These are phyloP conservation scores for Nilaparvata lugens DNA, from an alignment of 1,140 invertebrate species.

Conservation along the genomic window DNA sequence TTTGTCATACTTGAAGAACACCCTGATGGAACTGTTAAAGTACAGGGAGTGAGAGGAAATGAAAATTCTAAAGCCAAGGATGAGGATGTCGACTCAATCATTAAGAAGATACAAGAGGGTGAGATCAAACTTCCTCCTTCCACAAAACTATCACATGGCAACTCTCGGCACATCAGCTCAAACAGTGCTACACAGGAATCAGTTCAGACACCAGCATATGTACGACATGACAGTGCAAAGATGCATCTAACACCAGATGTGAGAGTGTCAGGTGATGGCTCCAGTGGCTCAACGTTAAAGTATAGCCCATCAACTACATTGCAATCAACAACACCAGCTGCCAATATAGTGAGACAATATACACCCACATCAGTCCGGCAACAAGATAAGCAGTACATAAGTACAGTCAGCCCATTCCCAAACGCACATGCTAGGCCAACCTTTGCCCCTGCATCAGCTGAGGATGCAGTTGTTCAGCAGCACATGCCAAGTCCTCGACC, in stretches of 20 bases:
- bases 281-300: not conserved
- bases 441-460: conserved; percentile 29
- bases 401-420: conserved; percentile 18
- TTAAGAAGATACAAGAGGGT: conserved; percentile 69
- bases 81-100: conserved; percentile 64
- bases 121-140: conserved; percentile 67
- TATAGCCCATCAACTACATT: conserved; percentile 29
- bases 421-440: conserved; percentile 32
- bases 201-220: conserved; percentile 12
- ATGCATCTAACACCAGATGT: conserved; percentile 23
- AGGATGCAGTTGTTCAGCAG: not conserved
- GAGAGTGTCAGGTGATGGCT: not conserved
- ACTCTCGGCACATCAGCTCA: conserved; percentile 4
- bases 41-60: conserved; percentile 64
- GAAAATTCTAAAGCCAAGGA: conserved; percentile 53
- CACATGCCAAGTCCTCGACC: conserved; percentile 21
- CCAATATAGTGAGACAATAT: conserved; percentile 29
- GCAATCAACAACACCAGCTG: conserved; percentile 30
- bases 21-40: conserved; percentile 69
- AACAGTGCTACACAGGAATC: conserved; percentile 20
- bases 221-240: conserved; percentile 30
- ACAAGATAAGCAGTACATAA: conserved; percentile 11
- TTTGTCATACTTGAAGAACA: conserved; percentile 79
- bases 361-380: conserved; percentile 28
- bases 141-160: conserved; percentile 24